Conservation (phyloP, 2,113 vertebrate genomes). For the Columba janthina region DNA sequence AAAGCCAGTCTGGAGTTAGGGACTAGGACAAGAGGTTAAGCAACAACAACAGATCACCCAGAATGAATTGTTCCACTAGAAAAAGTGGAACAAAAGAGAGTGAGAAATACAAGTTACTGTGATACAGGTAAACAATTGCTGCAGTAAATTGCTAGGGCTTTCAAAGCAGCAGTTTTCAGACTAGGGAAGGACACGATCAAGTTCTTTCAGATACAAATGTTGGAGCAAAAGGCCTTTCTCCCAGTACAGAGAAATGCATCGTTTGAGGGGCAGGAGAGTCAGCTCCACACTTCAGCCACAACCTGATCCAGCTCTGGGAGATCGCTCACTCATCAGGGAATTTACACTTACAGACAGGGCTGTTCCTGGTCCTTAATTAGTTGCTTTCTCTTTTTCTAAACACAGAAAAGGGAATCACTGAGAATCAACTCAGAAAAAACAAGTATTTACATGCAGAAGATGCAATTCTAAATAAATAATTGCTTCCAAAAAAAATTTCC, state of each 20-base stretch:
- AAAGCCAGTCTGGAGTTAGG: background rate
- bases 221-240: background rate
- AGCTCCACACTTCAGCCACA: background rate
- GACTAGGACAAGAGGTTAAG: background rate
- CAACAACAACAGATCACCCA: background rate
- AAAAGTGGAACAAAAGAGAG: background rate
- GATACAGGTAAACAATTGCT: background rate
- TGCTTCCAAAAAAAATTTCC: too few relatives aligned
- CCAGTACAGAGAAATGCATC: background rate
- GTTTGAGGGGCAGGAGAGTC: background rate
- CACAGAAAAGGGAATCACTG: background rate
- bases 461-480: background rate
- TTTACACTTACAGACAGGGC: background rate
- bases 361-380: background rate
- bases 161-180: conserved; percentile 4
- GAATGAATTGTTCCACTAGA: background rate
- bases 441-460: background rate
- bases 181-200: background rate
- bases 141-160: conserved; percentile 6
- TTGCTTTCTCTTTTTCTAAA: background rate
- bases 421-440: background rate
- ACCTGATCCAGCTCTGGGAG: background rate
- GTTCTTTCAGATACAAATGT: background rate
- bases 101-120: background rate
- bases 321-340: background rate